Evolutionary conservation across 2,888 invertebrate genomes (phyloP), one percentile per base, ranked within the genome.

Genomic region (Ornithoptera priamus): DNA sequence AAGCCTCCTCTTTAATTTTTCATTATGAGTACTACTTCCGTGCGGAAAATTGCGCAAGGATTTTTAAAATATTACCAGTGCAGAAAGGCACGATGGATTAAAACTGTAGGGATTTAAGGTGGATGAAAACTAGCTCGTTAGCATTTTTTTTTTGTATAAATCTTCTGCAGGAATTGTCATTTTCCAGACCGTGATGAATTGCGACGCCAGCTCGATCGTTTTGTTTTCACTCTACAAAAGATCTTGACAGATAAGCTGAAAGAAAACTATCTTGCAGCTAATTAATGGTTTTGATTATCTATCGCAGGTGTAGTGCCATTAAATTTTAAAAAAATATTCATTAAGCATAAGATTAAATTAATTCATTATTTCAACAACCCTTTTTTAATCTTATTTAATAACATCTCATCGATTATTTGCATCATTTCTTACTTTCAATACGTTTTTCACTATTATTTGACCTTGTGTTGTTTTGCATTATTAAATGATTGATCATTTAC

Each of bases 131-230:
- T 84, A 89, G 91, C 90, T 91, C 91, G 90, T 90, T 92, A 91
- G 88, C 89, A 90, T 88, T 91, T 62, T 70, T 69, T 91, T 91
- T 90, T 39, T 39, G 39, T 39, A 10, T 90, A 90, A 90, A 91
- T 85, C 82, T 86, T 87, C 83, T 86, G 77, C 78, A 87, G 82
- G 89, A 87, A 89, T 90, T 86, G 90, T 90, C 86, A 90, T 88
- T 89, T 89, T 90, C 86, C 85, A 86, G 88, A 90, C 89, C 90
- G 88, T 90, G 89, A 91, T 86, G 89, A 90, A 90, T 91, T 90
- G 88, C 87, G 85, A 79, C 79, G 77, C 66, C 39, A 56, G 62
- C 61, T 57, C 53, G 56, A 70, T 67, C 66, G 59, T 70, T 70
- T 70, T 58, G 69, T 70, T 66, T 70, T 56, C 36, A 50, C 50